These are phyloP conservation scores for Ascidia mentula DNA, from an alignment of 23 tunicate genomes.

Conservation along the genomic window DNA sequence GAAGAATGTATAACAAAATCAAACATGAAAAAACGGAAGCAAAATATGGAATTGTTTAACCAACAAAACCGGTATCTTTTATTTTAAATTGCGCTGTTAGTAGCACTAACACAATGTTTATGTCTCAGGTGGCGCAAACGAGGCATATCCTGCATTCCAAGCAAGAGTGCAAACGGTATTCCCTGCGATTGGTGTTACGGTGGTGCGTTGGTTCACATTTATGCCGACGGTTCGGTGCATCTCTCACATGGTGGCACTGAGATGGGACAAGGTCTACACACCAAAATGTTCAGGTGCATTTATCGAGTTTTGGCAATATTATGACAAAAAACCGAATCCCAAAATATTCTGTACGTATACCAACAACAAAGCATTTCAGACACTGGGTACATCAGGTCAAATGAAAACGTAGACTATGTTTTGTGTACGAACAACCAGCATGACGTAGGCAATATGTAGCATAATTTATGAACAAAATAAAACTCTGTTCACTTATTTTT, in stretches of 20 bases:
- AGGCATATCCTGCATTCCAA: conserved; percentile 42
- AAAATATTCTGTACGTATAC: no score
- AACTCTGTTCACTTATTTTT: no score
- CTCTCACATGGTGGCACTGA: conserved; percentile 93
- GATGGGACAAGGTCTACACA: conserved; percentile 98
- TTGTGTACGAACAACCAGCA: no score
- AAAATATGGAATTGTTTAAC: conserved; percentile 47
- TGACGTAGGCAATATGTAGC: no score
- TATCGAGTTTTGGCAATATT: no score
- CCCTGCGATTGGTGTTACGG: conserved; percentile 38
- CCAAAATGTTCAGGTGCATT: conserved; percentile 95
- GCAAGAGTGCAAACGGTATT: conserved; percentile 29
- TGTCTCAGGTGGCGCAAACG: conserved; percentile 48
- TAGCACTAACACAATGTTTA: no score
- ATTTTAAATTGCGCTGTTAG: no score
- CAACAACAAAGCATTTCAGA: no score
- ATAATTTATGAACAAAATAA: no score
- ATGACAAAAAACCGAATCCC: no score
- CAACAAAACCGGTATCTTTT: conserved; percentile 37
- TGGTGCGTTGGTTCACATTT: conserved; percentile 85
- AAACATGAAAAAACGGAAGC: conserved; percentile 22
- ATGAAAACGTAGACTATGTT: no score
- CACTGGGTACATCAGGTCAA: no score
- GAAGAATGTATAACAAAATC: conserved; percentile 52
- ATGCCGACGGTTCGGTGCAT: conserved; percentile 78